Conservation (phyloP, 2,113 vertebrate species). For the Poeciliopsis retropinna region DNA sequence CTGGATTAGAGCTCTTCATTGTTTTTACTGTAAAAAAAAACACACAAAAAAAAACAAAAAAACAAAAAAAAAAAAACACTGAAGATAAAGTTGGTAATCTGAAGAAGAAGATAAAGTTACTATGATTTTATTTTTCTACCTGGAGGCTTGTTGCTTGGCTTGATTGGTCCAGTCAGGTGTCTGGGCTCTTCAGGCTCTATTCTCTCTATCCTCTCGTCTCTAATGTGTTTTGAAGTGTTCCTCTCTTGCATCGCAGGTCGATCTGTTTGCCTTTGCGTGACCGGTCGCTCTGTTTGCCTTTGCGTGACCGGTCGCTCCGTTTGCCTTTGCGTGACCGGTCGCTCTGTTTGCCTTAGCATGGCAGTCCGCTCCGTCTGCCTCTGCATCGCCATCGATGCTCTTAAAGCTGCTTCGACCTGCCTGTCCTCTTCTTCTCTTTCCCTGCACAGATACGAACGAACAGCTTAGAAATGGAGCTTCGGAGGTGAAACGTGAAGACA, state of each 20-base stretch:
- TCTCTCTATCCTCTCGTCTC: conserved; percentile 80
- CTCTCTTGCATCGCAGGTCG: conserved; percentile 80
- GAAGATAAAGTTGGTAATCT: background rate
- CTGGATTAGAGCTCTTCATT: conserved; percentile 72
- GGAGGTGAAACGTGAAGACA: background rate
- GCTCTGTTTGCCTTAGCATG: conserved; percentile 80
- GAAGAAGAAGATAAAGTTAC: background rate
- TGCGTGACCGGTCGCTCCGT: conserved; percentile 77
- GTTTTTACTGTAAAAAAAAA: conserved; percentile 55
- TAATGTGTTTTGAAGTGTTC: conserved; percentile 77
- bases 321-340: conserved; percentile 80
- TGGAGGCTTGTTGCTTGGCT: conserved; percentile 74
- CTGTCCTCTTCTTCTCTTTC: conserved; percentile 96
- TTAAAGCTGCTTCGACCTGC: conserved; percentile 88
- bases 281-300: conserved; percentile 33
- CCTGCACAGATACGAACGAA: conserved; percentile 67
- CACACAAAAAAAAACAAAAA: background rate
- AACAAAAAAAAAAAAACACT: background rate
- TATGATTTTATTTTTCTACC: conserved; percentile 67
- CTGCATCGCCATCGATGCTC: conserved; percentile 85
- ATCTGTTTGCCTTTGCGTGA: conserved; percentile 83
- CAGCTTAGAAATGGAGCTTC: background rate
- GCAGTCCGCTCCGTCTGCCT: conserved; percentile 59
- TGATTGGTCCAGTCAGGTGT: conserved; percentile 66
- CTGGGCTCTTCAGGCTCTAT: conserved; percentile 63